Conservation (phyloP, 1,140 invertebrate genomes). For the Drusus annulatus region DNA sequence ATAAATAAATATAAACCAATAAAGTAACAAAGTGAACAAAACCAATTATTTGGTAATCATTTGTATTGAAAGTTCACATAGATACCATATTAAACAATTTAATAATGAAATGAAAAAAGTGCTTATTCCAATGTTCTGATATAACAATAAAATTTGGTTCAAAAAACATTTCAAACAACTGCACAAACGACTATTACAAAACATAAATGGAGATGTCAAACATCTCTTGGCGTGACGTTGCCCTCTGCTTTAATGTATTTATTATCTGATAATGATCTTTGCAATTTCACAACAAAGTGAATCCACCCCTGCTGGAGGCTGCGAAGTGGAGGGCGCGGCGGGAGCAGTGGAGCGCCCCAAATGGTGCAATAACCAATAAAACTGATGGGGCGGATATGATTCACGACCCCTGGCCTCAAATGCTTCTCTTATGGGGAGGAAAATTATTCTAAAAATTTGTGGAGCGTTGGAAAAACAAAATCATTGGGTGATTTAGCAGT, state of each 20-base stretch:
- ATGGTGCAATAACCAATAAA: constrained; percentile 37
- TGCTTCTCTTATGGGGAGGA: constrained; percentile 14
- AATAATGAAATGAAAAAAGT: too few species aligned
- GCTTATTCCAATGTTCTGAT: too few species aligned
- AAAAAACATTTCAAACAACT: too few species aligned
- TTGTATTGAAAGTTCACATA: too few species aligned
- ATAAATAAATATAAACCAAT: too few species aligned
- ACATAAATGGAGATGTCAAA: too few species aligned
- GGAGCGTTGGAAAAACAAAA: not conserved
- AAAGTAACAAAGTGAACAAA: too few species aligned
- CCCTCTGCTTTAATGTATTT: constrained; percentile 3
- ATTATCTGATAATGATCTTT: constrained; percentile 33
- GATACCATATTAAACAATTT: too few species aligned
- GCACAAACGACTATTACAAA: too few species aligned
- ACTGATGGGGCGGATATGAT: constrained; percentile 40
- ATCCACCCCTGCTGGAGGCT: not conserved
- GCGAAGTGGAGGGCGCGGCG: not conserved
- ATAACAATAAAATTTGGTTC: too few species aligned
- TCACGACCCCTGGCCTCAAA: constrained; percentile 13
- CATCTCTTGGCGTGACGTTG: not conserved
- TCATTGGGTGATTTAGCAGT: too few species aligned
- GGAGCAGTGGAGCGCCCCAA: not conserved
- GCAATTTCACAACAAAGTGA: constrained; percentile 33
- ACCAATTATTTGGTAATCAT: too few species aligned
- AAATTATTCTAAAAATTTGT: not conserved